Evolutionary conservation across 2,888 invertebrate species (phyloP).

Genomic region (Villa cingulata): DNA sequence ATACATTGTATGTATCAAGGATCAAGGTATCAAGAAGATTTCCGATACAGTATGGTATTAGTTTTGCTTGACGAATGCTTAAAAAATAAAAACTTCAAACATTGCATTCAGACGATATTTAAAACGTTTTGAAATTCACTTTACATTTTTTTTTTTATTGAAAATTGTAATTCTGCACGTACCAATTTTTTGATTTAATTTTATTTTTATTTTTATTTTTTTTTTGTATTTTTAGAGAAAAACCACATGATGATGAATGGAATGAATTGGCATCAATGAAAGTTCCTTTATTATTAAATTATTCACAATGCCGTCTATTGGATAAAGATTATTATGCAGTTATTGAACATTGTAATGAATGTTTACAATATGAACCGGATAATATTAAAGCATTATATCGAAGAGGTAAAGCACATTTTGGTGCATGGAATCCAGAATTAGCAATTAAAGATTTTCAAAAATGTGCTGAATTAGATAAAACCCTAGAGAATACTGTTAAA

Average conservation of each 20-base stretch:
- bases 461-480: constrained; percentile 55
- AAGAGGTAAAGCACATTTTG: constrained; percentile 79
- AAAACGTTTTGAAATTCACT: no score
- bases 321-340: constrained; percentile 77
- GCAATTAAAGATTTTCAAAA: constrained; percentile 60
- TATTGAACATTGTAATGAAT: constrained; percentile 80
- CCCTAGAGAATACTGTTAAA: constrained; percentile 46
- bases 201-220: not conserved
- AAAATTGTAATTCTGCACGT: no score
- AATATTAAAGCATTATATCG: constrained; percentile 91
- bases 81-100: no score
- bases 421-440: constrained; percentile 75
- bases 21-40: no score
- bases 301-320: constrained; percentile 76
- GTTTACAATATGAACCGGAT: constrained; percentile 70
- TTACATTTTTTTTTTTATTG: no score
- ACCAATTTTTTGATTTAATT: not conserved
- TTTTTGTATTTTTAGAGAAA: constrained; percentile 52
- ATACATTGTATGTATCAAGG: no score
- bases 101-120: no score
- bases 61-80: no score
- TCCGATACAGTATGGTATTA: no score
- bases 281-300: constrained; percentile 77
- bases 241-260: constrained; percentile 89
- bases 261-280: constrained; percentile 64